Evolutionary conservation across 2,113 vertebrate genomes (phyloP), one percentile per base, ranked within the genome.

Genomic region (Cyphotilapia sp.): DNA sequence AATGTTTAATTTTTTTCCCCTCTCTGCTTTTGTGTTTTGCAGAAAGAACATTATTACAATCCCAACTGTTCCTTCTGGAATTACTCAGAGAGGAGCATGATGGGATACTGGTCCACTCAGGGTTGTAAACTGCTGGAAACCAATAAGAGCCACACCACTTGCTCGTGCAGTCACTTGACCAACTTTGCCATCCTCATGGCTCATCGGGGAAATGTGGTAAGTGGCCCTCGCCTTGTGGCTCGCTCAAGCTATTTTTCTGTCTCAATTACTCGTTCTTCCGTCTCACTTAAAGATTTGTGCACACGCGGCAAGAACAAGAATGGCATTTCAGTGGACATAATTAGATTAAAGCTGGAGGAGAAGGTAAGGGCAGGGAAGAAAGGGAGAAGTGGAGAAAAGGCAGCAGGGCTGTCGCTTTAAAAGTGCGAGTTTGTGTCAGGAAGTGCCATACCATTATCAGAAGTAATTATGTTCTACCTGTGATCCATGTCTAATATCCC

Each of bases 41-140:
- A 99, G 99, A 97, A 98, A 90, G 97, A 98, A 91, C 97, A 99
- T 96, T 99, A 99, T 95, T 98, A 98, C 97, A 99, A 99, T 95
- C 98, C 99, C 95, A 99, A 99, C 96, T 99, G 99, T 90, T 99
- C 99, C 56, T 99, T 99, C 96, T 99, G 99, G 99, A 99, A 99
- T 95, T 99, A 99, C 96, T 99, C 99, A 0, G 99, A 99, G 95
- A 97, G 98, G 82, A 99, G 98, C 91, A 99, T 99, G 99, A 98
- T 98, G 97, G 99, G 99, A 93, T 98, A 98, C 93, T 99, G 99
- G 99, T 99, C 99, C 93, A 99, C 98, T 88, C 98, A 99, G 93
- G 99, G 98, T 95, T 99, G 99, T 94, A 99, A 98, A 90, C 97
- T 99, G 88, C 96, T 99, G 59, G 97, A 97, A 86, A 99, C 98